Percentiles rank a stretch among this genome's conserved stretches.
These are phyloP conservation scores for Selene dorsalis DNA, from an alignment of 2,797 vertebrate genomes.

Conservation along the genomic window DNA sequence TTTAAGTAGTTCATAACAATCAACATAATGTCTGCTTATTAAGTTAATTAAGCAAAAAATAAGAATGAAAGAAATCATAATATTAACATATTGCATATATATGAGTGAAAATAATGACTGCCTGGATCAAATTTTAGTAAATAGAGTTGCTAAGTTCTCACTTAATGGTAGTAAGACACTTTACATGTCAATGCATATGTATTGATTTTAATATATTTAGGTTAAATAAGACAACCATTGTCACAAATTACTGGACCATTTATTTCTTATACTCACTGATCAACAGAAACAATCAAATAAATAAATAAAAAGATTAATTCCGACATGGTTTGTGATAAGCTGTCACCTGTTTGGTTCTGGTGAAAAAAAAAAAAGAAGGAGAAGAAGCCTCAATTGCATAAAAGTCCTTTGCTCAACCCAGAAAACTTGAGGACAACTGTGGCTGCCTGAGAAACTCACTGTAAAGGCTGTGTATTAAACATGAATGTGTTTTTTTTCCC, in stretches of 20 bases:
- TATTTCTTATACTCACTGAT: neutral
- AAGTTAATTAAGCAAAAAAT: neutral
- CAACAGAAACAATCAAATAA: neutral
- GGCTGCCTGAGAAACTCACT: conserved; percentile 18
- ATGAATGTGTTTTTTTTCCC: neutral
- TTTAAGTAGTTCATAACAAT: neutral
- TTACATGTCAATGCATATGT: neutral
- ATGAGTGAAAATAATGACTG: neutral
- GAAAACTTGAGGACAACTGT: conserved; percentile 5
- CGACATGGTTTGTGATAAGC: neutral
- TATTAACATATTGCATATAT: neutral
- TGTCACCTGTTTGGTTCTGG: neutral
- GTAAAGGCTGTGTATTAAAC: conserved; percentile 9
- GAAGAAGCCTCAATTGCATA: conserved; percentile 33
- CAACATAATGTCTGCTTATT: neutral
- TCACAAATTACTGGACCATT: neutral
- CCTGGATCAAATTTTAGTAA: neutral
- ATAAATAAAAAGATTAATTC: neutral
- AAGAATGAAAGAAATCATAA: neutral
- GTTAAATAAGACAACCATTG: neutral
- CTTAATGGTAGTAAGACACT: neutral
- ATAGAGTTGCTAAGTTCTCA: neutral
- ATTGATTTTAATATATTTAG: conserved; percentile 5
- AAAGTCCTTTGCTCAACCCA: conserved; percentile 20
- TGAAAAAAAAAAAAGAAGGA: too few relatives aligned